phyloP scores from a whole-genome alignment of 2,113 vertebrate species.

The Manacus vitellinus region DNA sequence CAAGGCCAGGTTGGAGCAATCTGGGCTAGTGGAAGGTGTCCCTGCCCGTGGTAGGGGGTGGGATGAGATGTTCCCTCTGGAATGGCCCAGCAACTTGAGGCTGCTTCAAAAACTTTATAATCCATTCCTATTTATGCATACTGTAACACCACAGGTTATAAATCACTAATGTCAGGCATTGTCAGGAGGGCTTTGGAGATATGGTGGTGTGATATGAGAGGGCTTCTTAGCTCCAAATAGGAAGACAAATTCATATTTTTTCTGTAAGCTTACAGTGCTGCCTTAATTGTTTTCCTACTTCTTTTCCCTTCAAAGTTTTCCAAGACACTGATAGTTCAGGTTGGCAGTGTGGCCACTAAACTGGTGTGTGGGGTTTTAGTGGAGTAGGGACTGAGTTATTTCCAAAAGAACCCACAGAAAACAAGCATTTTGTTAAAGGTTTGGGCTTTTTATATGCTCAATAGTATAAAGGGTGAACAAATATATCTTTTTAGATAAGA shows the following conservation, averaged over 20 bases:
- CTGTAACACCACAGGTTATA: constrained; percentile 49
- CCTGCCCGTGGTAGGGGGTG: background rate
- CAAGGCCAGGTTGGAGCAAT: background rate
- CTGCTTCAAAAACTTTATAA: constrained; percentile 56
- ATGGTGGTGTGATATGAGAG: background rate
- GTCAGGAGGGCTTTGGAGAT: background rate
- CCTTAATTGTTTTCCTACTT: background rate
- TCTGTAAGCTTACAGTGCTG: background rate
- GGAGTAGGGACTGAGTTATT: background rate
- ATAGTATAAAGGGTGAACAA: background rate
- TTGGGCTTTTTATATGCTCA: background rate
- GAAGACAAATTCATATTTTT: background rate
- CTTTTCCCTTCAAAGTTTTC: background rate
- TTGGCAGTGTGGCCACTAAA: background rate
- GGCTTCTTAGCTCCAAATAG: background rate
- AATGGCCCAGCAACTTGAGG: constrained; percentile 43
- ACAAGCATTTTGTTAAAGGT: constrained; percentile 11
- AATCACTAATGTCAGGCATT: constrained; percentile 47
- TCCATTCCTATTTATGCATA: constrained; percentile 49
- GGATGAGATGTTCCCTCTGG: background rate
- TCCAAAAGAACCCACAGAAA: background rate
- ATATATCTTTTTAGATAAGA: constrained; percentile 38
- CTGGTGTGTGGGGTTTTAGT: background rate
- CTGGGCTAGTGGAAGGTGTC: background rate
- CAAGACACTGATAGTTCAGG: background rate